Evolutionary conservation across 2,888 invertebrate genomes (phyloP).

Genomic region (Troglohyphantes excavatus): DNA sequence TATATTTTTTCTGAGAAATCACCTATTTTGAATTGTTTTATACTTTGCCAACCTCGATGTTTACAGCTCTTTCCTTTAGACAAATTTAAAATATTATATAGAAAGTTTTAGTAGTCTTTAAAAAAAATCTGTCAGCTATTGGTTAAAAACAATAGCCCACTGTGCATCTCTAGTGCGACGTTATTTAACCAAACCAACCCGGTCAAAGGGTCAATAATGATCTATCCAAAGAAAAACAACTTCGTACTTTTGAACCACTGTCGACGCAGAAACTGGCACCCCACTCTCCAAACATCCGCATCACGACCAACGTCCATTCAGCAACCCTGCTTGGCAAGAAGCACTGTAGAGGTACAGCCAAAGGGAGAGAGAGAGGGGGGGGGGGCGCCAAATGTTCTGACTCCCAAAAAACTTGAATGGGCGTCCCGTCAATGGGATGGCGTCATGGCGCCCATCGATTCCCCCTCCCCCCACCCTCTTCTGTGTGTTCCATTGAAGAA

Average conservation of each 20-base stretch:
- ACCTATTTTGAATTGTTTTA: too few species aligned
- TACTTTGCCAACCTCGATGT: too few species aligned
- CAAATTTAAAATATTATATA: too few species aligned
- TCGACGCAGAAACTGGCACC: background rate
- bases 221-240: background rate
- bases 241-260: background rate
- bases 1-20: too few species aligned
- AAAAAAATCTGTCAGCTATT: too few species aligned
- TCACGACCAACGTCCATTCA: background rate
- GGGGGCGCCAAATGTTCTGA: slow-evolving; percentile 33
- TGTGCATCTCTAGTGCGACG: too few species aligned
- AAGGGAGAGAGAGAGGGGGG: too few species aligned
- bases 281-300: background rate
- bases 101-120: too few species aligned
- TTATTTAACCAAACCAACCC: too few species aligned
- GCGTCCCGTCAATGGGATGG: slow-evolving; percentile 65
- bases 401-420: slow-evolving; percentile 47
- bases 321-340: background rate
- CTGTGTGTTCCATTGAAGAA: slow-evolving; percentile 33
- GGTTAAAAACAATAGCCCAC: too few species aligned
- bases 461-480: background rate
- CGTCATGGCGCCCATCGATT: slow-evolving; percentile 66
- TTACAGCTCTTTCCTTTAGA: too few species aligned
- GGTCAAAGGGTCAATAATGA: too few species aligned
- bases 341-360: background rate